phyloP scores from a whole-genome alignment of 2,888 invertebrate species.

The Drosophila imparisetae region DNA sequence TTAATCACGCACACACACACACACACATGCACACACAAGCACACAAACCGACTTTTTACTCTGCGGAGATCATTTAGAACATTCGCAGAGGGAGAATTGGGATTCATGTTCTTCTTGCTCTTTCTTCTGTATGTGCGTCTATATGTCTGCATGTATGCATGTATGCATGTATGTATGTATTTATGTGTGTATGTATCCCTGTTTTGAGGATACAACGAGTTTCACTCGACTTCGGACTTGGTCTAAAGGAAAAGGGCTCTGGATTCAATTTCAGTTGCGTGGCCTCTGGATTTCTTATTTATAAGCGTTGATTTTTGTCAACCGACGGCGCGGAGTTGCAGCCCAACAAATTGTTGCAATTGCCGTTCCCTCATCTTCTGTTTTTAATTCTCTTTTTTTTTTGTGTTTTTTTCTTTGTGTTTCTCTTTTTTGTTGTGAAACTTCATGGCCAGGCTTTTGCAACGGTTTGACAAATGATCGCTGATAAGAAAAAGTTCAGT shows the following conservation, averaged over 20 bases:
- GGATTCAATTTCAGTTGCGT: constrained; percentile 42
- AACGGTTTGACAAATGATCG: constrained; percentile 62
- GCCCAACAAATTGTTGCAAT: constrained; percentile 65
- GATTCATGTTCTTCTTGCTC: constrained; percentile 11
- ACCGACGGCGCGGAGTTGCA: constrained; percentile 25
- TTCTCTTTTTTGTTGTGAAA: constrained; percentile 15
- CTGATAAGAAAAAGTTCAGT: constrained; percentile 48
- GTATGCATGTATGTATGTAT: neutral
- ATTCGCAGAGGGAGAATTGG: constrained; percentile 16
- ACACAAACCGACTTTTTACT: neutral
- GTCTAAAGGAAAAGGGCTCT: constrained; percentile 9
- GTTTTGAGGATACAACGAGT: constrained; percentile 19
- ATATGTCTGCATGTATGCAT: neutral
- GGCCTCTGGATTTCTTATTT: constrained; percentile 60
- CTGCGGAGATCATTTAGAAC: constrained; percentile 23
- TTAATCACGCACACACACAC: constrained; percentile 52
- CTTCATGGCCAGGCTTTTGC: constrained; percentile 21
- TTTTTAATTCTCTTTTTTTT: neutral
- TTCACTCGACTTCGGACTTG: constrained; percentile 13
- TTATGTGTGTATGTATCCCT: neutral
- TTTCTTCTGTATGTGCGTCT: neutral
- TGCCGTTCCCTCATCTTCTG: constrained; percentile 25
- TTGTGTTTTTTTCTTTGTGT: neutral
- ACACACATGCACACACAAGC: neutral
- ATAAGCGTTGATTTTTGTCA: constrained; percentile 57